These are phyloP conservation scores for Trematomus bernacchii DNA, from an alignment of 2,797 vertebrate genomes.

Conservation along the genomic window DNA sequence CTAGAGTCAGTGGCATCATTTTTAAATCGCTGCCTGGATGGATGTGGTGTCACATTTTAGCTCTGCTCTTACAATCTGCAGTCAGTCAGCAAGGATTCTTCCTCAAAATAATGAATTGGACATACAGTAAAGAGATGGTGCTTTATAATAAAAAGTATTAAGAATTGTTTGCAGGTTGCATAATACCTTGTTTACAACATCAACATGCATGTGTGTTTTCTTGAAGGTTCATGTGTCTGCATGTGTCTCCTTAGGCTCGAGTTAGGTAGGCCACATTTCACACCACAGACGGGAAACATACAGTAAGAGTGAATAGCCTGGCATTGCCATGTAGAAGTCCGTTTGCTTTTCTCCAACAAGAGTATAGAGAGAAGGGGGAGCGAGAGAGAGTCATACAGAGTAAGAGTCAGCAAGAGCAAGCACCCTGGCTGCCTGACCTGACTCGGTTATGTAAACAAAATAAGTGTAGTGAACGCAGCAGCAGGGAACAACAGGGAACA, in stretches of 20 bases:
- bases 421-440: slow-evolving; percentile 60
- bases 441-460: slow-evolving; percentile 78
- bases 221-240: slow-evolving; percentile 29
- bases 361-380: neutral
- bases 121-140: neutral
- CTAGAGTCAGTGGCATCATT: slow-evolving; percentile 22
- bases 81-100: slow-evolving; percentile 6
- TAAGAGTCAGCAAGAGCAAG: slow-evolving; percentile 14
- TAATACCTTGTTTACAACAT: neutral
- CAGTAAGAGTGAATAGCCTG: slow-evolving; percentile 12
- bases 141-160: neutral
- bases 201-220: neutral
- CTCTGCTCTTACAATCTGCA: slow-evolving; percentile 12
- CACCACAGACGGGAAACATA: slow-evolving; percentile 13
- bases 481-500: slow-evolving; percentile 65
- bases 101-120: neutral
- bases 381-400: slow-evolving; percentile 6
- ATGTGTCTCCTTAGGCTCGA: slow-evolving; percentile 22
- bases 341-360: slow-evolving; percentile 19
- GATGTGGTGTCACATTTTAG: slow-evolving; percentile 14
- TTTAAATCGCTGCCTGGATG: slow-evolving; percentile 10
- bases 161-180: neutral
- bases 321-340: slow-evolving; percentile 25
- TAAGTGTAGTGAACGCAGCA: slow-evolving; percentile 65
- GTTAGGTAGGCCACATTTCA: slow-evolving; percentile 24